Base-by-base conservation (phyloP, 2,113 vertebrate species). In the Ciconia maguari region DNA sequence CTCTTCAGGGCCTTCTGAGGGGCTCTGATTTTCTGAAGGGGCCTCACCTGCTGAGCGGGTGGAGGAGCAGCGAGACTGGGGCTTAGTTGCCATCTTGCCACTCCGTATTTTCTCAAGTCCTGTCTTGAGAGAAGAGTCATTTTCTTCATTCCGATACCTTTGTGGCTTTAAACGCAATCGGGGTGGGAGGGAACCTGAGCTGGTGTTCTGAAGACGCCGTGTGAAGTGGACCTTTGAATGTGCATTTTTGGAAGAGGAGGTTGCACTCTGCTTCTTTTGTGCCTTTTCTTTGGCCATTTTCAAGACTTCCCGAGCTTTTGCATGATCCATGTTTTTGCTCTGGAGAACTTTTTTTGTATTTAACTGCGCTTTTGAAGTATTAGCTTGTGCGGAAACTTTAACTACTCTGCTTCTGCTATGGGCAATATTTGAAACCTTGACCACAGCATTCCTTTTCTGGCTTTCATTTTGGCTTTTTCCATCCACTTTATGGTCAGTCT, bases 141-240 rank as follows among this genome's bases (percentile, higher is more conserved):
- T 98, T 69, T 99, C 99, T 93, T 99, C 99, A 30, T 99, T 99
- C 95, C 99, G 98, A 83, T 99, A 99, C 98, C 99, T 98, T 97
- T 99, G 99, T 36, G 99, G 99, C 98, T 99, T 99, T 87, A 99
- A 98, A 34, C 99, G 99, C 96, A 99, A 99, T 96, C 99, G 98
- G 55, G 99, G 99, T 20, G 99, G 99, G 17, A 99, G 99, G 26
- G 99, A 98, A 96, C 98, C 98, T 98, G 98, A 98, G 97, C 98
- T 98, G 93, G 98, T 98, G 93, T 98, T 99, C 98, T 99, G 99
- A 57, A 99, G 98, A 32, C 99, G 99, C 38, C 99, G 98, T 4
- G 99, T 99, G 97, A 99, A 99, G 97, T 99, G 99, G 96, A 99
- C 99, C 97, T 99, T 99, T 87, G 99, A 98, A 97, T 99, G 99